A percentile compares a stretch with the other conserved stretches of the same genome.
phyloP scores from a whole-genome alignment of 2,113 vertebrate genomes.

The Peromyscus maniculatus region DNA sequence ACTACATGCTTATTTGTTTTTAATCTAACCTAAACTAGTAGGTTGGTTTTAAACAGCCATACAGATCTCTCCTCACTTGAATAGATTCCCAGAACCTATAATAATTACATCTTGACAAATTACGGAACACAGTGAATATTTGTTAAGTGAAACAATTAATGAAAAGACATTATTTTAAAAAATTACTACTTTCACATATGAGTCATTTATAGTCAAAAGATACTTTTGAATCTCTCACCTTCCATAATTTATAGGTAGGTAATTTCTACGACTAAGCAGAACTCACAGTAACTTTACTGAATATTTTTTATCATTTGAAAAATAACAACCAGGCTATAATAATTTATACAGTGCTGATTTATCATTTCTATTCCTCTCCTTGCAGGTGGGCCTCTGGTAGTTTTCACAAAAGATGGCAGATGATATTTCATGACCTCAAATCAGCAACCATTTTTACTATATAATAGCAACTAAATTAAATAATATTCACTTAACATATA shows the following conservation, averaged over 20 bases:
- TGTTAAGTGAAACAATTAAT: neutral
- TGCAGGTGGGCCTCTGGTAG: neutral
- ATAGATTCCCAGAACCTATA: neutral
- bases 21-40: neutral
- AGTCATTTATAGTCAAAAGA: neutral
- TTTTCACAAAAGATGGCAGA: neutral
- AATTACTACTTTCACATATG: neutral
- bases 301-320: slow-evolving; percentile 45
- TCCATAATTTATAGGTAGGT: neutral
- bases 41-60: neutral
- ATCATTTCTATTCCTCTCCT: neutral
- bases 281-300: slow-evolving; percentile 16
- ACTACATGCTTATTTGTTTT: neutral
- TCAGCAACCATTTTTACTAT: slow-evolving; percentile 15
- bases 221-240: neutral
- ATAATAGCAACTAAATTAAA: slow-evolving; percentile 52
- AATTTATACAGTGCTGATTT: slow-evolving; percentile 15
- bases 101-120: neutral
- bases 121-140: neutral
- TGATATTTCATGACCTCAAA: neutral
- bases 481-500: slow-evolving; percentile 53
- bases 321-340: neutral
- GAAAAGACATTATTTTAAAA: neutral
- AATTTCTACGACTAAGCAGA: neutral
- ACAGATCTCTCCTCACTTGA: neutral